Percentiles rank a stretch among this genome's conserved stretches.
These are phyloP conservation scores for Pelodytes ibericus DNA, from an alignment of 2,797 vertebrate genomes.

Conservation along the genomic window DNA sequence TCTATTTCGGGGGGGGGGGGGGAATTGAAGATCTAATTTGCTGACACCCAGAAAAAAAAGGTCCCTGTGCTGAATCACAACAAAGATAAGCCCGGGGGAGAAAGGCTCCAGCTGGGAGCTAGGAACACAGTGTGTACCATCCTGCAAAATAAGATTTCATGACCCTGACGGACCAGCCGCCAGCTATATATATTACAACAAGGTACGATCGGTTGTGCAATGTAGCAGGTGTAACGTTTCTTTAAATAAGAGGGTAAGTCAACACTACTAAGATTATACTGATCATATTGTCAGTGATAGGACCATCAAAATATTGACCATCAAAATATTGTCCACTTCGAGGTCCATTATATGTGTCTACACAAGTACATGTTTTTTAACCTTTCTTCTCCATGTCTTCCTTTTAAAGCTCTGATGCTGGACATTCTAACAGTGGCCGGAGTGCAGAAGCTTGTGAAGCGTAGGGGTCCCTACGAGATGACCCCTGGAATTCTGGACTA, in stretches of 20 bases:
- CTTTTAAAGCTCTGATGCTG: conserved; percentile 81
- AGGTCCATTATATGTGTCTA: no score
- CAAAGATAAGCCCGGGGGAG: conserved; percentile 17
- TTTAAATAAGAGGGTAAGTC: no score
- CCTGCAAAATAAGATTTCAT: neutral
- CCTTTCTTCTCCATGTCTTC: neutral
- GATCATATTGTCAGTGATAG: no score
- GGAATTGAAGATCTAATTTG: conserved; percentile 16
- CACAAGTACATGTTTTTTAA: neutral
- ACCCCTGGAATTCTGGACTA: conserved; percentile 86
- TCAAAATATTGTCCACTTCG: no score
- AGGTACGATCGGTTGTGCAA: no score
- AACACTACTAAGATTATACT: no score
- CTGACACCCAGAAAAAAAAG: conserved; percentile 46
- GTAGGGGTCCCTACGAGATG: conserved; percentile 86
- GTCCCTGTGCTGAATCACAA: conserved; percentile 51
- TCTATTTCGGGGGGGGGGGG: conserved; percentile 52
- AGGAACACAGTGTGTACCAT: neutral
- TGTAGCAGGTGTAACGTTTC: no score
- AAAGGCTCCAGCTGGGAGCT: neutral
- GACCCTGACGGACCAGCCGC: no score
- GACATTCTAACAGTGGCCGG: conserved; percentile 89
- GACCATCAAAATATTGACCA: no score
- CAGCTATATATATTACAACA: no score
- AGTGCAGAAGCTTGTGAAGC: conserved; percentile 89